A percentile compares a stretch with the other conserved stretches of the same genome.
phyloP scores from a whole-genome alignment of 2,888 invertebrate genomes.

The Euzophera pinguis region DNA sequence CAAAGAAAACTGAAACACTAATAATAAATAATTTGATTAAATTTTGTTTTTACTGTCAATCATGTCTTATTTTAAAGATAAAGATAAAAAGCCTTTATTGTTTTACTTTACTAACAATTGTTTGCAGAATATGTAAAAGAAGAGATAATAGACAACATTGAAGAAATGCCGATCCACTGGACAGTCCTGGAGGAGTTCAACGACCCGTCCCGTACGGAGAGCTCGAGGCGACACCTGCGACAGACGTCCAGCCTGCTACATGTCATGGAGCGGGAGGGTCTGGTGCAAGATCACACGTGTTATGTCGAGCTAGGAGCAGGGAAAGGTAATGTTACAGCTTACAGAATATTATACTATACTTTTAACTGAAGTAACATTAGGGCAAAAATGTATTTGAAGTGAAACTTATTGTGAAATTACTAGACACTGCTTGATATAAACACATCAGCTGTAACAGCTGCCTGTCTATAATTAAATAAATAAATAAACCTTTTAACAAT shows the following conservation, averaged over 20 bases:
- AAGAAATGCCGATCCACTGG: conserved; percentile 47
- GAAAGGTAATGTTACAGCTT: conserved; percentile 79
- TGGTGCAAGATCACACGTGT: conserved; percentile 82
- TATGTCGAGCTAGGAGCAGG: conserved; percentile 95
- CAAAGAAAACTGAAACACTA: no score
- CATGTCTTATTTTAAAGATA: no score
- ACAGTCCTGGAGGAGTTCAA: conserved; percentile 46
- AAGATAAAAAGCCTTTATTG: no score
- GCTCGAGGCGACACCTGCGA: conserved; percentile 85
- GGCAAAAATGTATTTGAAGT: no score
- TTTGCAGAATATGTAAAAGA: conserved; percentile 46
- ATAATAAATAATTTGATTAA: no score
- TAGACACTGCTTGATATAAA: no score
- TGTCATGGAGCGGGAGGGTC: conserved; percentile 80
- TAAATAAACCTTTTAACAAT: no score
- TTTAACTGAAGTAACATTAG: no score
- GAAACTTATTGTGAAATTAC: no score
- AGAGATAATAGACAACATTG: conserved; percentile 33
- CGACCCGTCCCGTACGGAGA: conserved; percentile 77
- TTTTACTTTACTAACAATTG: neutral
- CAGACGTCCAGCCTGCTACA: conserved; percentile 90
- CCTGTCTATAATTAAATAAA: no score
- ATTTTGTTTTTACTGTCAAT: no score
- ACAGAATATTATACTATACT: neutral
- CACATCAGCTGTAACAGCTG: no score